Conservation (phyloP, 2,113 vertebrate genomes). For the Setophaga petechia region DNA sequence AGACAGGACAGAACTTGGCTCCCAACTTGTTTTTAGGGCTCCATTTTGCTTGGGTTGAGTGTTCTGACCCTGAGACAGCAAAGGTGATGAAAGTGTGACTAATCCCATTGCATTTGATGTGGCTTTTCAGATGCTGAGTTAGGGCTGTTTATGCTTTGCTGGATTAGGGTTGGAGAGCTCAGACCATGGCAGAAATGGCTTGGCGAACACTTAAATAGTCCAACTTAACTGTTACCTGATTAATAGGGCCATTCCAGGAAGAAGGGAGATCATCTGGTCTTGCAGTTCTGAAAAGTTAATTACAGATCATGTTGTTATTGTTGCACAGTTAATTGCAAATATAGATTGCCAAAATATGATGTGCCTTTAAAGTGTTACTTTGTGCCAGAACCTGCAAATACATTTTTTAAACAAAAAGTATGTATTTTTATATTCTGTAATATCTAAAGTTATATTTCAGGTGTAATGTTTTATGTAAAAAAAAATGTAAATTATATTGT, state of each 20-base stretch:
- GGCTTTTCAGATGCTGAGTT: neutral
- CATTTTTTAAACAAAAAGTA: slow-evolving; percentile 71
- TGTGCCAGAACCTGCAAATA: slow-evolving; percentile 71
- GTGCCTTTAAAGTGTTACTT: slow-evolving; percentile 69
- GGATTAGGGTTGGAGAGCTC: neutral
- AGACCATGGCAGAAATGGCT: neutral
- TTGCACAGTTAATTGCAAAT: slow-evolving; percentile 22
- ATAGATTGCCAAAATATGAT: neutral
- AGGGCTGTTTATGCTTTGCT: neutral
- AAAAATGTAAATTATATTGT: slow-evolving; percentile 81
- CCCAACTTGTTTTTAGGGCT: neutral
- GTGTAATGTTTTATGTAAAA: slow-evolving; percentile 80
- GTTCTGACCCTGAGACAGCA: neutral
- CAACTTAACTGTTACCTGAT: neutral
- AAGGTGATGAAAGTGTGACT: neutral
- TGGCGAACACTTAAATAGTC: neutral
- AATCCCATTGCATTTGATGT: neutral
- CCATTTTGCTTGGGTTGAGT: neutral
- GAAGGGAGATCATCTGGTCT: neutral
- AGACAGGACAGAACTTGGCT: neutral
- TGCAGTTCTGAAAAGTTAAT: neutral
- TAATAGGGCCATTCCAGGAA: neutral
- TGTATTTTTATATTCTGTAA: slow-evolving; percentile 82
- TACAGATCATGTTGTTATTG: neutral
- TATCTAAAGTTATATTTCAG: slow-evolving; percentile 82